These are phyloP conservation scores for Amazona vittata DNA, from an alignment of 2,113 vertebrate species.

Conservation along the genomic window DNA sequence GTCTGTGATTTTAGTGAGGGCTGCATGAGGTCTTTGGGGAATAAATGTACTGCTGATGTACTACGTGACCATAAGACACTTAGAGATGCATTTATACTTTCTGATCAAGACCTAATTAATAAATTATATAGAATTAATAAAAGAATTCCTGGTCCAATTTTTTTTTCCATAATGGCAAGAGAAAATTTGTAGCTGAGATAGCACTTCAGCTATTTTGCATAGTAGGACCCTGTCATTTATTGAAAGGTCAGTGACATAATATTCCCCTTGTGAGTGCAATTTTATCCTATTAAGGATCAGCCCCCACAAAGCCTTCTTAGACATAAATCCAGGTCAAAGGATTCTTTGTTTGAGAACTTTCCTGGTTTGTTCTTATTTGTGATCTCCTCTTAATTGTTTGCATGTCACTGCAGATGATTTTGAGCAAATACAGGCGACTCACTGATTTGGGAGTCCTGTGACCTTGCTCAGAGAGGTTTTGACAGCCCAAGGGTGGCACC, in stretches of 20 bases:
- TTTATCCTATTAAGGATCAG: constrained; percentile 50
- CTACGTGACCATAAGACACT: background rate
- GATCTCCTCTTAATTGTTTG: background rate
- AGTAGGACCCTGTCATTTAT: background rate
- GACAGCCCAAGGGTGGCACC: background rate
- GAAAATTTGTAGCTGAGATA: background rate
- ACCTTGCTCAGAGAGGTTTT: constrained; percentile 6
- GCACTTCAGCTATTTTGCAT: background rate
- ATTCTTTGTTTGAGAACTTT: constrained; percentile 16
- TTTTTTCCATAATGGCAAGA: background rate
- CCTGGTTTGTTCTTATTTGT: background rate
- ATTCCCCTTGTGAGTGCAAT: constrained; percentile 1
- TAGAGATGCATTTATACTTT: background rate
- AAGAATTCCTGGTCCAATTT: background rate
- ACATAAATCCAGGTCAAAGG: constrained; percentile 11
- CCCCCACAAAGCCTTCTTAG: background rate
- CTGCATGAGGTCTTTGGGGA: background rate
- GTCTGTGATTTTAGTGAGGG: background rate
- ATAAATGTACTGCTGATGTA: background rate
- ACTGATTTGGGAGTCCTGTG: constrained; percentile 2
- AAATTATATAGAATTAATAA: background rate
- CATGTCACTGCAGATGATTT: background rate
- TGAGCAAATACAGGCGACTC: background rate
- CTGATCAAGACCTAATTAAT: background rate
- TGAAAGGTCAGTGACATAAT: background rate